phyloP scores from a whole-genome alignment of 1,140 invertebrate species.

The Bathynomus jamesi region DNA sequence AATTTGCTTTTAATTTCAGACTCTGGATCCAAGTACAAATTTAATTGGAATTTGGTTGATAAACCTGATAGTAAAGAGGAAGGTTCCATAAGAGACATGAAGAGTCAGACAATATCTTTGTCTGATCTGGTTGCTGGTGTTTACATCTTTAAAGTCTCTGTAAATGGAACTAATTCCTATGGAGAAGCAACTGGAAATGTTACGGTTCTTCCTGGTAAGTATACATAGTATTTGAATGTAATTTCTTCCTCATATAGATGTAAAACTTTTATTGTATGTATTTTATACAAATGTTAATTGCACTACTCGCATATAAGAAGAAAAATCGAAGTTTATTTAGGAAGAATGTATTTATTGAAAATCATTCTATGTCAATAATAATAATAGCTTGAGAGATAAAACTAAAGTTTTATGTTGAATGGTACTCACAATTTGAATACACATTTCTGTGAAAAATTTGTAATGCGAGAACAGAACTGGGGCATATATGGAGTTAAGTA shows the following conservation, averaged over 20 bases:
- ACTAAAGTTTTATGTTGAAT: too few relatives aligned
- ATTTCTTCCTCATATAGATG: conserved; percentile 5
- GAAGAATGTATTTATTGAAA: too few relatives aligned
- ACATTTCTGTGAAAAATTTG: too few relatives aligned
- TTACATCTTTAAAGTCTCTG: conserved; percentile 80
- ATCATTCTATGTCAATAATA: too few relatives aligned
- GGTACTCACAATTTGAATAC: too few relatives aligned
- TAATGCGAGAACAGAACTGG: too few relatives aligned
- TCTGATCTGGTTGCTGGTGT: conserved; percentile 50
- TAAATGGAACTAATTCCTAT: conserved; percentile 60
- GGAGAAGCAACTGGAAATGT: conserved; percentile 70
- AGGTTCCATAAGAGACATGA: conserved; percentile 77
- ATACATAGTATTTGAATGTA: not conserved
- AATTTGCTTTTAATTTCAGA: too few relatives aligned
- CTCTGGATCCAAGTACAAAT: not conserved
- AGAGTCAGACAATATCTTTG: conserved; percentile 53
- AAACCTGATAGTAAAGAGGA: conserved; percentile 24
- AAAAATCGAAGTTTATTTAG: too few relatives aligned
- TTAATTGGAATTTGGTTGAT: not conserved
- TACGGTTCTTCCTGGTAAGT: conserved; percentile 73
- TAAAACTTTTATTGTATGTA: not conserved
- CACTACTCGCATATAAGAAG: too few relatives aligned
- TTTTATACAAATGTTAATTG: not conserved
- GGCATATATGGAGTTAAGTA: too few relatives aligned
- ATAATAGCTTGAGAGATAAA: too few relatives aligned